Base-by-base conservation (phyloP, 2,797 vertebrate genomes). In the Scomberomorus guttatus region DNA sequence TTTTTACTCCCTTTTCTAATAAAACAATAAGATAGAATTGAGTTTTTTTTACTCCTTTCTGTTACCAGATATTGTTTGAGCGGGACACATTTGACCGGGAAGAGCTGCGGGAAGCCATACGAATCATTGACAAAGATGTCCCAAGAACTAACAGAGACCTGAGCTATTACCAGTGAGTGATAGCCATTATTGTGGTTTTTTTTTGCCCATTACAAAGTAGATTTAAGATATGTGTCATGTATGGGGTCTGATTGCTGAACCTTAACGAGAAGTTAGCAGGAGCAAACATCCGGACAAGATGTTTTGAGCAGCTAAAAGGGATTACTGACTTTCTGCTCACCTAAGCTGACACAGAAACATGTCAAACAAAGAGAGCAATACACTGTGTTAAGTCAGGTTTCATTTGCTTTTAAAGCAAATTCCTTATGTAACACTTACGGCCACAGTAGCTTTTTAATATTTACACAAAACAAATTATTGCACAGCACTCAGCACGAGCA, bases 111-210 rank as follows among this genome's bases (percentile, higher is more conserved):
- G 95, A 96, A 85, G 95, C 96, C 51, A 90, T 93, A 56, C 86
- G 96, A 32, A 96, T 96, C 72, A 96, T 96, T 71, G 94, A 96
- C 87, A 96, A 96, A 83, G 96, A 96, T 56, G 95, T 95, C 10
- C 95, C 96, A 0, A 88, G 96, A 77, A 96, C 96, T 10, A 95
- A 93, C 86, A 87, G 96, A 92, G 92, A 94, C 75, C 90, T 96
- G 67, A 85, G 77, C 74, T 96, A 94, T 72, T 96, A 95, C 88
- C 92, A 88, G 96, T 96, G 75, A 94, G 95, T 88, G 29, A 32
- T 6, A 69, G 13, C 29, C 13, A 51, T 44, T 52, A 34, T 14
- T 79, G 29, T 50, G 11, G 22, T n/a, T n/a, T 34, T 52, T 64
- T 59, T 42, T 62, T 42, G 14, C 17, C 13, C 27, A 32, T 13